Conservation (phyloP, 2,888 invertebrate genomes). For the Carcina quercana region DNA sequence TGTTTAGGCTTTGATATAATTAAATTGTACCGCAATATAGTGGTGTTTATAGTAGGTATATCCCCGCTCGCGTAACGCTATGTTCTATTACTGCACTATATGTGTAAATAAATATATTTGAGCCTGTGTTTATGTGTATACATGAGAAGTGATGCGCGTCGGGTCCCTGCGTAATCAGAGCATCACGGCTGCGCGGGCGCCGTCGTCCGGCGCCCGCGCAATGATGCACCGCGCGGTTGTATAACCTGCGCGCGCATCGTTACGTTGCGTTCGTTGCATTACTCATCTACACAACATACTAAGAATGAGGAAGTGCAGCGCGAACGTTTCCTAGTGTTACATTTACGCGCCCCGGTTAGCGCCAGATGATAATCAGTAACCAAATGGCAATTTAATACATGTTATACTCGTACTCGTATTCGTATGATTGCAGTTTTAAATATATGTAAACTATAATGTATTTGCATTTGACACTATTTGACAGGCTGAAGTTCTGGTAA, state of each 20-base stretch:
- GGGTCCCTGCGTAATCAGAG: constrained; percentile 51
- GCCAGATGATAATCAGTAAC: no score
- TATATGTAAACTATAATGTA: no score
- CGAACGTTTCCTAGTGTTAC: constrained; percentile 59
- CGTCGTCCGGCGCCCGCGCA: constrained; percentile 1
- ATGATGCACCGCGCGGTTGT: constrained; percentile 31
- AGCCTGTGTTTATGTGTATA: no score
- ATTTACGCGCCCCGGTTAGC: constrained; percentile 46
- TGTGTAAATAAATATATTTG: no score
- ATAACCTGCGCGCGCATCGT: constrained; percentile 34
- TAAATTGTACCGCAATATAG: constrained; percentile 26
- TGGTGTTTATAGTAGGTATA: constrained; percentile 15
- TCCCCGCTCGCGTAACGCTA: no score
- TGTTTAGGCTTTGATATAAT: constrained; percentile 30
- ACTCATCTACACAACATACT: constrained; percentile 46
- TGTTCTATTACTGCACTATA: no score
- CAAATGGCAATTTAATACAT: no score
- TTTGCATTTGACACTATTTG: no score
- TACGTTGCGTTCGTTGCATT: constrained; percentile 49
- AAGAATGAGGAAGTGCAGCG: constrained; percentile 57
- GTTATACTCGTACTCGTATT: no score
- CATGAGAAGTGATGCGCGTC: constrained; percentile 30
- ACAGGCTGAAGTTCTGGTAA: no score
- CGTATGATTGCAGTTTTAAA: no score
- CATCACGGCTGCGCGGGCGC: constrained; percentile 28